A percentile compares a stretch with the other conserved stretches of the same genome.
Conservation (phyloP, 2,888 invertebrate genomes). For the Piscicola geometra region DNA sequence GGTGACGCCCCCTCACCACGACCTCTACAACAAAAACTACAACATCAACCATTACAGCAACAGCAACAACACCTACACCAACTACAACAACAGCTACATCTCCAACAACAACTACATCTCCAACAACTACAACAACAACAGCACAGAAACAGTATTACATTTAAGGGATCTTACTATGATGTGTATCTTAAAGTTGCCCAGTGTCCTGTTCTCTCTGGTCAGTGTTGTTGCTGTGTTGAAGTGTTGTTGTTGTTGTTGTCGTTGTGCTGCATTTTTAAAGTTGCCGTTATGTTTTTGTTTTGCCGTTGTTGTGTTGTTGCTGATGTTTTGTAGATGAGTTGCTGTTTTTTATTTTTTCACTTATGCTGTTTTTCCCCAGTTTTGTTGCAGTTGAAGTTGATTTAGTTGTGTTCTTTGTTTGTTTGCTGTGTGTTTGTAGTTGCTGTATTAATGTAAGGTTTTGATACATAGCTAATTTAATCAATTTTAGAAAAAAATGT, state of each 20-base stretch:
- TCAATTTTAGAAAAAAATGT: no score
- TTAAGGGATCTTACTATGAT: constrained; percentile 41
- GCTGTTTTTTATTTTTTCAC: no score
- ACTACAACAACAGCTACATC: neutral
- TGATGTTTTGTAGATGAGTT: no score
- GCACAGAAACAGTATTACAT: constrained; percentile 32
- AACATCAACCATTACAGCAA: neutral
- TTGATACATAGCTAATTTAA: no score
- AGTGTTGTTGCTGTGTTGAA: neutral
- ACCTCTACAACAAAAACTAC: neutral
- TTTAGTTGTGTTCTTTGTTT: no score
- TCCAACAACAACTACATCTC: neutral
- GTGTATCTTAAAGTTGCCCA: constrained; percentile 40
- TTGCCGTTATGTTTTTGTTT: no score
- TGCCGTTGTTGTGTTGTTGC: no score
- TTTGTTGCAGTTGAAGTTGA: no score
- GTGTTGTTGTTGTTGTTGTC: neutral
- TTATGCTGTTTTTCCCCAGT: no score
- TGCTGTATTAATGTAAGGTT: no score
- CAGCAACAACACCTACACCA: neutral
- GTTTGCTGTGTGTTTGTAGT: no score
- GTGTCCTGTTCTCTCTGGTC: constrained; percentile 36
- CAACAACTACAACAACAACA: constrained; percentile 1
- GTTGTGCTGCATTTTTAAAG: no score
- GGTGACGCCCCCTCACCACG: neutral